Evolutionary conservation across 2,113 vertebrate genomes (phyloP), one percentile per base, ranked within the genome.

Genomic region (Mus pahari): DNA sequence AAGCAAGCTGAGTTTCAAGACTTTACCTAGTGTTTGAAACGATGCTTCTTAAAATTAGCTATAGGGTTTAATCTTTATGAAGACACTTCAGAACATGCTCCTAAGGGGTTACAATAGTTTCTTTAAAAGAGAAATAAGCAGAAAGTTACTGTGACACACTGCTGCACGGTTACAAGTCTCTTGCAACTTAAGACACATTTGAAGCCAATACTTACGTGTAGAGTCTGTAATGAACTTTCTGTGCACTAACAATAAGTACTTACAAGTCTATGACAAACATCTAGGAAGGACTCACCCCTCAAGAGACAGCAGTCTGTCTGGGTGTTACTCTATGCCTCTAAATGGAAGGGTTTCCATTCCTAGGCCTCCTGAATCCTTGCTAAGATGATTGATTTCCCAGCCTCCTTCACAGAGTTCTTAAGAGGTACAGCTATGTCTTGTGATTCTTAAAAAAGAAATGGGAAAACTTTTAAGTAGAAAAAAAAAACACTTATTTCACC

Each of bases 1-100:
- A 98, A 98, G 96, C 97, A 95, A 96, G 97, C 97, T 97, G 97
- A 96, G 98, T 98, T 98, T 98, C 96, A 98, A 97, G 95, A 92
- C 97, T 96, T 97, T 96, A 77, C 97, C 96, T 97, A 95, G 95
- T 91, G 97, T 89, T 97, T 92, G 97, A 97, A 96, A 96, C 95
- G 78, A 96, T 91, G 96, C 92, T 97, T 95, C 97, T 96, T 97
- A 95, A 98, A 97, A 90, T 97, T 81, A 93, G 96, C 96, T 75
- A 89, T 82, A 60, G 73, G 89, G 13, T 97, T 87, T 90, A 96
- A 94, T 83, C 81, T 19, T 62, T 19, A 42, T 62, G n/a, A 83
- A 62, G 42, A 62, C n/a, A 96, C 91, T 96, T 98, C 96, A 96
- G 93, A 97, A 94, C 83, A 20, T 24, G 58, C 87, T 95, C 94